Evolutionary conservation across 2,797 vertebrate species (phyloP).

Genomic region (Acanthornis magna): DNA sequence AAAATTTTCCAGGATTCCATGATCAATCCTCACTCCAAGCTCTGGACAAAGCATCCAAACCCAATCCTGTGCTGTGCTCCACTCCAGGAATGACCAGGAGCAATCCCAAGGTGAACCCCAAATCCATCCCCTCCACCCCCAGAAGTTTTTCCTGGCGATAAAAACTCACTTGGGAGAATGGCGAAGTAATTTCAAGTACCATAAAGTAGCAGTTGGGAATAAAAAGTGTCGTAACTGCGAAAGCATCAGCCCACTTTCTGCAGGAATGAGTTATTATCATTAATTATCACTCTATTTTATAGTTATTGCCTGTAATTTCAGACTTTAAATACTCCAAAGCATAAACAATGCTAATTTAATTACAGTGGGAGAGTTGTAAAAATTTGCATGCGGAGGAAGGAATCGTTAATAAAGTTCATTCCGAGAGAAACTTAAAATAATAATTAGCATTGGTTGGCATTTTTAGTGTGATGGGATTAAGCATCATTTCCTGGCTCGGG

Average conservation of each 20-base stretch:
- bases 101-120: not conserved
- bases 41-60: not conserved
- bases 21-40: not conserved
- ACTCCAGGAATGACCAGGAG: not conserved
- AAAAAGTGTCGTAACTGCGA: conserved; percentile 61
- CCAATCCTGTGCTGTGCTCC: not conserved
- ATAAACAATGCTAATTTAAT: conserved; percentile 78
- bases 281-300: conserved; percentile 77
- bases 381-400: conserved; percentile 54
- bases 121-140: not conserved
- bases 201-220: conserved; percentile 72
- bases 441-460: conserved; percentile 33
- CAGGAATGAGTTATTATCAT: conserved; percentile 74
- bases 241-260: conserved; percentile 56
- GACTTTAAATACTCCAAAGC: conserved; percentile 74
- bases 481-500: not conserved
- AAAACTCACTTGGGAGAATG: conserved; percentile 65
- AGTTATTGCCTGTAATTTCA: conserved; percentile 75
- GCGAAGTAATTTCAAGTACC: conserved; percentile 61
- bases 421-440: conserved; percentile 61
- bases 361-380: conserved; percentile 32
- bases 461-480: conserved; percentile 6
- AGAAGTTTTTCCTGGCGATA: conserved; percentile 56
- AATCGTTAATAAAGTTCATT: conserved; percentile 67
- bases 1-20: not conserved